phyloP scores from a whole-genome alignment of 1,140 invertebrate species.

The Phymorhynchus buccinoides region DNA sequence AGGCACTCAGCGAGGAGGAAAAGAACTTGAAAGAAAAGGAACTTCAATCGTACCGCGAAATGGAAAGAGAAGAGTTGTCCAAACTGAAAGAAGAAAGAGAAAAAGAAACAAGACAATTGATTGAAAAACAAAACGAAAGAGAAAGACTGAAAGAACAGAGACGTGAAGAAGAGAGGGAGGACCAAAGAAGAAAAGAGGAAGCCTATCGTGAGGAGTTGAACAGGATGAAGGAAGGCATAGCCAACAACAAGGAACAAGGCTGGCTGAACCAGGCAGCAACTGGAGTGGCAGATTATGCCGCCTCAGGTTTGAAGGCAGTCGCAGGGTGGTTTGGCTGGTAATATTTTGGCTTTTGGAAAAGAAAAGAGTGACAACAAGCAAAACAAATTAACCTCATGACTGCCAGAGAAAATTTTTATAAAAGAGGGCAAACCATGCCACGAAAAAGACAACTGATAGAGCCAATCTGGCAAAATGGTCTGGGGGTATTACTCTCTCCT shows the following conservation, averaged over 20 bases:
- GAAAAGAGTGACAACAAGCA: no score
- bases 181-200: not conserved
- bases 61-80: slow-evolving; percentile 10
- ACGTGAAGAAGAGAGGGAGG: not conserved
- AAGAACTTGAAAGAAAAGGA: not conserved
- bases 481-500: no score
- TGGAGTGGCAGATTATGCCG: no score
- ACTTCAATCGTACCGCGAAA: not conserved
- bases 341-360: no score
- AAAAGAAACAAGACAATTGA: slow-evolving; percentile 11
- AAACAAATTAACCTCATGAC: no score
- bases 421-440: no score
- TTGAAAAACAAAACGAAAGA: no score
- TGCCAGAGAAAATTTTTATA: no score
- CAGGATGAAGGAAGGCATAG: slow-evolving; percentile 2
- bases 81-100: not conserved
- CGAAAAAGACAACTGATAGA: no score
- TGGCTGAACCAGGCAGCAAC: not conserved
- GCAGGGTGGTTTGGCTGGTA: no score
- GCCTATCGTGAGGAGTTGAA: slow-evolving; percentile 13
- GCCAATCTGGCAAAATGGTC: no score
- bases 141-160: not conserved
- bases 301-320: no score
- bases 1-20: not conserved
- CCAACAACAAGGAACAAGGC: slow-evolving; percentile 15